phyloP scores from a whole-genome alignment of 2,113 vertebrate genomes.

The Fregata magnificens region DNA sequence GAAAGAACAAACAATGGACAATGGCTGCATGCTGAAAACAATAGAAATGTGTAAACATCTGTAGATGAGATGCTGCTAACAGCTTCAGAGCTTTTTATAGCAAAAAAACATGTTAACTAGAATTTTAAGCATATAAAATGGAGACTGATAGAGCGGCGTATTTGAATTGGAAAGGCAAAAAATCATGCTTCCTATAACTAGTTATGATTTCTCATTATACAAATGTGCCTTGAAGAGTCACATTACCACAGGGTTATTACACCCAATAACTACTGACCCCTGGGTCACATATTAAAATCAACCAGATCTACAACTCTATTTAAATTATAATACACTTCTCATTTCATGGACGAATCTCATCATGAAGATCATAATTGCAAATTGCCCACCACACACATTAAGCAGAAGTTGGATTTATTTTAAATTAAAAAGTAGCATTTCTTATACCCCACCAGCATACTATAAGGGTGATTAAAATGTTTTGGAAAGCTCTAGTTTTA shows the following conservation, averaged over 20 bases:
- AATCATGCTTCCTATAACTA: constrained; percentile 41
- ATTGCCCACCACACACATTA: constrained; percentile 46
- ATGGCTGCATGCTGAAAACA: not conserved
- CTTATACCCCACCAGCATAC: constrained; percentile 29
- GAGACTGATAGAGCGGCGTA: not conserved
- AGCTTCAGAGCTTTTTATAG: not conserved
- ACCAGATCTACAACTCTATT: constrained; percentile 66
- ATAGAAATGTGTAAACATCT: not conserved
- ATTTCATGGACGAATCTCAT: constrained; percentile 72
- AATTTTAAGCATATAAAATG: constrained; percentile 6
- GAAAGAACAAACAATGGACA: not conserved
- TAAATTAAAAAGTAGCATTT: constrained; percentile 70
- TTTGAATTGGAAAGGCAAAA: constrained; percentile 47
- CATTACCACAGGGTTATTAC: constrained; percentile 64
- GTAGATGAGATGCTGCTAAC: not conserved
- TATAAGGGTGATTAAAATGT: constrained; percentile 9
- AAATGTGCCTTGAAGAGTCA: constrained; percentile 66
- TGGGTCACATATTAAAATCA: constrained; percentile 74
- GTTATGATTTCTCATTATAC: constrained; percentile 77
- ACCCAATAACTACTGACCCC: constrained; percentile 68
- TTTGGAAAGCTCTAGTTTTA: constrained; percentile 21
- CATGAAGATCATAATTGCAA: constrained; percentile 70
- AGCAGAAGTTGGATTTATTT: constrained; percentile 60
- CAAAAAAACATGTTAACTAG: not conserved
- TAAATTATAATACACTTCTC: constrained; percentile 75